Base-by-base conservation (phyloP, 2,113 vertebrate species). In the Prinia subflava region DNA sequence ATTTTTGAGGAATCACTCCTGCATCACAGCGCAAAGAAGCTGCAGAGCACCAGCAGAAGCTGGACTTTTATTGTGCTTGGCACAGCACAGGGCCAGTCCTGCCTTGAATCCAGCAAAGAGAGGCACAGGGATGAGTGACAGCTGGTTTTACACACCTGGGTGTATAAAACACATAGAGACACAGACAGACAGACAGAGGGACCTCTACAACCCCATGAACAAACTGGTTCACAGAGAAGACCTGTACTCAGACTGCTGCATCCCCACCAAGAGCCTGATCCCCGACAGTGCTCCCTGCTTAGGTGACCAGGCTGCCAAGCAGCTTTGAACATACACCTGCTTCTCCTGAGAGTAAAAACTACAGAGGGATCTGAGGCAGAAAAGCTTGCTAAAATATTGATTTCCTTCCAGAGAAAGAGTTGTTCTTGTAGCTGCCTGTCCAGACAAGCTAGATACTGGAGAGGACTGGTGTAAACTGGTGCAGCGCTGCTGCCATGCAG, bases 171-270 rank as follows among this genome's bases (percentile, higher is more conserved):
- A 91, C 18, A 24, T 0, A 49, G 67, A 89, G 39, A 37, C 33
- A 59, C 20, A 67, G 33, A 75, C 0, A 0, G 33, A 75, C 0
- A 0, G 74, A 46, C 16, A 11, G 2, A 47, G n/a, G 21, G 24
- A 88, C 24, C 42, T 68, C 46, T 77, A 39, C 21, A 67, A 67
- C 13, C 8, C 20, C 22, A 25, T 14, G 71, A 80, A 27, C 33
- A 89, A 81, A 62, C 14, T 27, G 15, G 28, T 11, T 16, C 10
- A 15, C 50, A 88, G 55, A 3, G 2, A 62, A 76, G 8, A 79
- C 35, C 68, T 55, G 53, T 83, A 24, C 59, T 74, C 37, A 76
- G 47, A 22, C n/a, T 53, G n/a, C 42, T 53, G 46, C 15, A 30
- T 17, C 33, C 71, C 33, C 1, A 4, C 6, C 22, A 65, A 77